Conservation (phyloP, 2,888 invertebrate species). For the Automeris io region DNA sequence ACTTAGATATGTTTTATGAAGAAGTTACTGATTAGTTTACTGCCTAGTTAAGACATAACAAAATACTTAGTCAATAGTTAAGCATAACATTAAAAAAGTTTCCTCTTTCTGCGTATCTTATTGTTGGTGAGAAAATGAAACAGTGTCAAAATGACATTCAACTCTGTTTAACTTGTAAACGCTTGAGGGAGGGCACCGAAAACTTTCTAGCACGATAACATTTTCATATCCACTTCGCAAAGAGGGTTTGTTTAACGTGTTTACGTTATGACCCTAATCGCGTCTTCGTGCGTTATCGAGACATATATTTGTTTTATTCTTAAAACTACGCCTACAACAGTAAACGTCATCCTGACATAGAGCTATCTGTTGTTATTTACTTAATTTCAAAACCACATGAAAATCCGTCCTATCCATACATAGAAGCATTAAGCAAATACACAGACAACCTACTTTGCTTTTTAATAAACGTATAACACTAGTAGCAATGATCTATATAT, state of each 20-base stretch:
- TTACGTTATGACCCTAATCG: constrained; percentile 15
- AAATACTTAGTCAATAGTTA: constrained; percentile 17
- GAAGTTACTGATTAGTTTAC: too few species aligned
- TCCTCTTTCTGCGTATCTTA: constrained; percentile 24
- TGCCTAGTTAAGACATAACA: background rate
- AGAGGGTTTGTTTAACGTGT: constrained; percentile 28
- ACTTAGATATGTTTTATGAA: too few species aligned
- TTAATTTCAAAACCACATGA: too few species aligned
- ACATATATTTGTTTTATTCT: too few species aligned
- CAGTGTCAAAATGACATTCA: constrained; percentile 42
- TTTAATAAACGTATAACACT: too few species aligned
- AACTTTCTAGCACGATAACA: constrained; percentile 44
- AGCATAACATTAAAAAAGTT: constrained; percentile 26
- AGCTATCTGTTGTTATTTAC: too few species aligned
- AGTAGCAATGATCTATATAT: too few species aligned
- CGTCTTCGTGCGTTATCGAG: background rate
- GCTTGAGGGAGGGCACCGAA: constrained; percentile 23
- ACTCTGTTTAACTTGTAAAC: constrained; percentile 37
- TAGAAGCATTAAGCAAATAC: too few species aligned
- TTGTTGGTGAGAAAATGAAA: constrained; percentile 32
- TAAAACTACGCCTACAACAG: too few species aligned
- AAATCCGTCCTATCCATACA: too few species aligned
- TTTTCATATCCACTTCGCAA: constrained; percentile 32
- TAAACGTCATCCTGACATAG: too few species aligned
- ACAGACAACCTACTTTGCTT: too few species aligned